A percentile compares a stretch with the other conserved stretches of the same genome.
These are phyloP conservation scores for Caenorhabditis parvicauda DNA, from an alignment of 2,888 invertebrate genomes.

Conservation along the genomic window DNA sequence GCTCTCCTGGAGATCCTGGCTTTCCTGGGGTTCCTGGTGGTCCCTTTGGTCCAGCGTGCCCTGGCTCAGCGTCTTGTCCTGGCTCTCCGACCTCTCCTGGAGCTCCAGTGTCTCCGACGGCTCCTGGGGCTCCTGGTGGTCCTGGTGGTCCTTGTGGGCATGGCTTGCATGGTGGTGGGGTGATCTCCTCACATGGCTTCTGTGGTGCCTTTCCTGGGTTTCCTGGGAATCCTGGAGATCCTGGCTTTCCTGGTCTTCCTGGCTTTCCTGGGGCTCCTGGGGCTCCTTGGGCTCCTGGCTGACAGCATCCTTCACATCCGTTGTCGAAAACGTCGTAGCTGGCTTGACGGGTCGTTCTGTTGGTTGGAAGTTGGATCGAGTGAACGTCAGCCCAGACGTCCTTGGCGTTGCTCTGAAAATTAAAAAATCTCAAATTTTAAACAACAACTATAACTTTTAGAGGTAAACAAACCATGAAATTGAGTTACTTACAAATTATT, in stretches of 20 bases:
- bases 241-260: conserved; percentile 41
- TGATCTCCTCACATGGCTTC: conserved; percentile 52
- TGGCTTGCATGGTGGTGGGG: conserved; percentile 50
- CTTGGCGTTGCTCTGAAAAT: conserved; percentile 38
- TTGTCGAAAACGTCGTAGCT: conserved; percentile 37
- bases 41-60: conserved; percentile 49
- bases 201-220: conserved; percentile 49
- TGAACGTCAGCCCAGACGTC: conserved; percentile 51
- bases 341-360: conserved; percentile 43
- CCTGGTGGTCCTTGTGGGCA: conserved; percentile 47
- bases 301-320: conserved; percentile 42
- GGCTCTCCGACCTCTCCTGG: conserved; percentile 42
- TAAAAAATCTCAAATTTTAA: no score
- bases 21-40: conserved; percentile 46
- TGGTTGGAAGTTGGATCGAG: conserved; percentile 39
- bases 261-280: conserved; percentile 33
- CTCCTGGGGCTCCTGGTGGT: conserved; percentile 44
- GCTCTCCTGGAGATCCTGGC: conserved; percentile 44
- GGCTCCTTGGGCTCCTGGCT: conserved; percentile 34
- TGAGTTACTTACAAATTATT: no score
- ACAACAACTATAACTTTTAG: no score
- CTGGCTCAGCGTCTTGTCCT: conserved; percentile 37
- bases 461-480: no score
- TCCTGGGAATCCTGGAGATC: conserved; percentile 51
- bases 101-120: conserved; percentile 43